Base-by-base conservation (phyloP, 2,113 vertebrate genomes). In the Oceanites oceanicus region DNA sequence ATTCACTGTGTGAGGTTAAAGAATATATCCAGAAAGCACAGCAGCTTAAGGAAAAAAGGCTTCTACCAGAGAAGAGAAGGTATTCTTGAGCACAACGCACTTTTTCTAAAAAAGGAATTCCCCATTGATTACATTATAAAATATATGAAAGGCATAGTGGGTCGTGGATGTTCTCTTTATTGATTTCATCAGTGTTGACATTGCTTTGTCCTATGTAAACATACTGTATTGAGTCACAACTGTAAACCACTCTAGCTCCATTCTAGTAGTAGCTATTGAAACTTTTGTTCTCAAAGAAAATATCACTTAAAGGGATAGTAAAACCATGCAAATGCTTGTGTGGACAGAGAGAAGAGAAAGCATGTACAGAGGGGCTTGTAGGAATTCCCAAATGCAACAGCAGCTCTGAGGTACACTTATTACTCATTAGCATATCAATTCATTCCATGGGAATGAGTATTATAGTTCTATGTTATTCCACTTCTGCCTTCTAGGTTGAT, bases 1-100 rank as follows among this genome's bases (percentile, higher is more conserved):
- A 93, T 73, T 84, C 77, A 81, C n/a, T 53, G 8, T 50, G 10
- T 68, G n/a, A 92, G 22, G 22, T 91, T 91, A 83, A 91, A 81
- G 59, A 42, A 79, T 76, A 70, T 26, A 65, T 18, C 9, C 68
- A 76, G 76, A 91, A 89, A 94, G 55, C 15, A 70, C 12, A 81
- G 30, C 13, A 66, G 7, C 36, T 77, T 87, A 81, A 68, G 22
- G 18, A 22, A 80, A 49, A 95, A 77, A 29, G 13, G 3, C 40
- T 79, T 67, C 42, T 79, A 45, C 15, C 10, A 70, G 44, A 72
- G n/a, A 79, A 62, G 6, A 42, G 17, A 63, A 55, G 4, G 3
- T 50, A 65, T 61, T 61, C n/a, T 68, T 84, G 58, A 70, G 36
- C 18, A 67, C 3, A 70, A 29, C 6, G 20, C 2, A 7, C 29